These are phyloP conservation scores for Campylomormyrus numenius DNA, from an alignment of 2,113 vertebrate genomes.

Conservation along the genomic window DNA sequence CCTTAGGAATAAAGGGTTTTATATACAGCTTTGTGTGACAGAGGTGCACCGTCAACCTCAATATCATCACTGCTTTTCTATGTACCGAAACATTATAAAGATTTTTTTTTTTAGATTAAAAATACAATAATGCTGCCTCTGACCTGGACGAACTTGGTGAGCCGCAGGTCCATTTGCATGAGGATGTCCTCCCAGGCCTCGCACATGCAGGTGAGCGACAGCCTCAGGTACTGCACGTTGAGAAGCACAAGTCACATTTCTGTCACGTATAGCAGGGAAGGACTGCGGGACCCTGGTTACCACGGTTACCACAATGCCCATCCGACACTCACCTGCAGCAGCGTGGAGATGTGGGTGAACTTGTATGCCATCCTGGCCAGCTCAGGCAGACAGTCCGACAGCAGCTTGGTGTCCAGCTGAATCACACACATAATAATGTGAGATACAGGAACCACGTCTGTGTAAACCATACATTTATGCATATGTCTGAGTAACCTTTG, in stretches of 20 bases:
- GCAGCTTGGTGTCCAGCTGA: slow-evolving; percentile 83
- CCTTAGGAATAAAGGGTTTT: background rate
- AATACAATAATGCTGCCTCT: background rate
- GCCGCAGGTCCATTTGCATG: slow-evolving; percentile 92
- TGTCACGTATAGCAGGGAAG: background rate
- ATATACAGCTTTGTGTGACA: background rate
- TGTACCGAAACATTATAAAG: background rate
- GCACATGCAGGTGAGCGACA: slow-evolving; percentile 93
- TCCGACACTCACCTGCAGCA: slow-evolving; percentile 68
- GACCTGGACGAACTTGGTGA: slow-evolving; percentile 98
- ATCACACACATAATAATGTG: slow-evolving; percentile 23
- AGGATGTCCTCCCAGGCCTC: slow-evolving; percentile 97
- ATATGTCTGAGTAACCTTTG: background rate
- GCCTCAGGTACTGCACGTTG: slow-evolving; percentile 74
- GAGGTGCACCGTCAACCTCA: background rate
- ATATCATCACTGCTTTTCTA: background rate
- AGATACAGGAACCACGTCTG: background rate
- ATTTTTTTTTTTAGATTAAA: background rate
- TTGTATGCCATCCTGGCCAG: slow-evolving; percentile 94
- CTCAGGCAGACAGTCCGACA: slow-evolving; percentile 87
- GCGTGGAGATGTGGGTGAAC: slow-evolving; percentile 95
- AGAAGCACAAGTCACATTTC: background rate
- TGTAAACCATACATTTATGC: background rate
- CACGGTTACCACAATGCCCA: background rate
- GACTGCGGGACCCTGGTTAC: background rate